Percentiles rank a stretch among this genome's conserved stretches.
These are phyloP conservation scores for Addax nasomaculatus DNA, from an alignment of 2,113 vertebrate genomes.

Conservation along the genomic window DNA sequence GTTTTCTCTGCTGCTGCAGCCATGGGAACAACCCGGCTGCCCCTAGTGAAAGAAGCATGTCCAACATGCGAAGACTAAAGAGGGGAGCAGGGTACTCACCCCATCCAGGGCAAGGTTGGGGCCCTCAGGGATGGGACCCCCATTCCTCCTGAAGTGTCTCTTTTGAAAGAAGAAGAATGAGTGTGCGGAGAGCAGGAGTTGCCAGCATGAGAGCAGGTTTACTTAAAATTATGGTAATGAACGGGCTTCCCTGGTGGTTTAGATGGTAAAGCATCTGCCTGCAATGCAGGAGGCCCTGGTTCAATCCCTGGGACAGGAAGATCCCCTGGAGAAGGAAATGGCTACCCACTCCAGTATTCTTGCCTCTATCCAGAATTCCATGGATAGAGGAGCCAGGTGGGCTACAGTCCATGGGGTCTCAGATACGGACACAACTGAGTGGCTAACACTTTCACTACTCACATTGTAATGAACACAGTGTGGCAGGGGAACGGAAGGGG, in stretches of 20 bases:
- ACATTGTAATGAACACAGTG: not conserved
- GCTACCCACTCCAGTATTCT: not conserved
- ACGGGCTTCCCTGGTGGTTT: not conserved
- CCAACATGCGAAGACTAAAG: accelerated
- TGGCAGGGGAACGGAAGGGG: not conserved
- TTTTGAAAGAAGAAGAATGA: not conserved
- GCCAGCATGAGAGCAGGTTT: not conserved
- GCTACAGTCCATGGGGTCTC: not conserved
- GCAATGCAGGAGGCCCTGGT: not conserved
- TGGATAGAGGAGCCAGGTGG: not conserved
- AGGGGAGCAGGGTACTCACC: not conserved
- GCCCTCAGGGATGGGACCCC: not conserved
- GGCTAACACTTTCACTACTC: not conserved
- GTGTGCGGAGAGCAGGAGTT: not conserved
- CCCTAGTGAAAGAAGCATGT: not conserved
- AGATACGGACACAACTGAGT: not conserved
- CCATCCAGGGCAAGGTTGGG: not conserved
- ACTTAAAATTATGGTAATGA: not conserved
- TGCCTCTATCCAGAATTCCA: not conserved
- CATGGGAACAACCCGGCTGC: not conserved
- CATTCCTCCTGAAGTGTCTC: not conserved
- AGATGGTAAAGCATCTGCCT: not conserved
- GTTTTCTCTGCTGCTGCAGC: not conserved
- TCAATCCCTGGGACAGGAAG: not conserved
- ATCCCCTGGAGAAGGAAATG: not conserved